phyloP scores from a whole-genome alignment of 2,797 vertebrate genomes.

The Bucorvus abyssinicus region DNA sequence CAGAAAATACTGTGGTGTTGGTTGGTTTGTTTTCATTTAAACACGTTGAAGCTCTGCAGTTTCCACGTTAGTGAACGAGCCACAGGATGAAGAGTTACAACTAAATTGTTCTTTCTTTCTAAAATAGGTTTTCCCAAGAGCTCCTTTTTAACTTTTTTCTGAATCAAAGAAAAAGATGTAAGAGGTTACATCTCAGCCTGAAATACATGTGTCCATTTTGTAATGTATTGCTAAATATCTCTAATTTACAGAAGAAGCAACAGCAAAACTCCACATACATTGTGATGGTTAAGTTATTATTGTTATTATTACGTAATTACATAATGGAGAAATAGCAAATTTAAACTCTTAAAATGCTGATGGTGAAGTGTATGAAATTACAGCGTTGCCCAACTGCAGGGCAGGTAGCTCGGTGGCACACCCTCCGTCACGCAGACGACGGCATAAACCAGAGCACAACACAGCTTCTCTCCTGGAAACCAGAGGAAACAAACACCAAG shows the following conservation, averaged over 20 bases:
- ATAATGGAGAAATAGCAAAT: constrained; percentile 64
- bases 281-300: constrained; percentile 45
- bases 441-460: background rate
- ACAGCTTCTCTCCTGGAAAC: background rate
- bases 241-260: constrained; percentile 58
- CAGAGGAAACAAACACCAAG: background rate
- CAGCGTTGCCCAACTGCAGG: constrained; percentile 14
- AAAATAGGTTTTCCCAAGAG: constrained; percentile 34
- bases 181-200: constrained; percentile 51
- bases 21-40: background rate
- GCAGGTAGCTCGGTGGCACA: background rate
- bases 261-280: constrained; percentile 46
- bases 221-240: constrained; percentile 43
- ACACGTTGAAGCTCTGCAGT: constrained; percentile 1
- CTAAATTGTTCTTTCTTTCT: constrained; percentile 34
- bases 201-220: constrained; percentile 54
- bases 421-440: background rate
- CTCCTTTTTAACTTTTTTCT: background rate
- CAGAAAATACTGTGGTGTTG: background rate
- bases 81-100: background rate
- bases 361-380: constrained; percentile 12
- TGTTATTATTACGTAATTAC: constrained; percentile 64
- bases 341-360: constrained; percentile 63
- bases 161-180: constrained; percentile 53
- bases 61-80: constrained; percentile 12